Evolutionary conservation across 37 sponge, comb jelly and placozoan species (phyloP).

Genomic region (Petrosia ficiformis): DNA sequence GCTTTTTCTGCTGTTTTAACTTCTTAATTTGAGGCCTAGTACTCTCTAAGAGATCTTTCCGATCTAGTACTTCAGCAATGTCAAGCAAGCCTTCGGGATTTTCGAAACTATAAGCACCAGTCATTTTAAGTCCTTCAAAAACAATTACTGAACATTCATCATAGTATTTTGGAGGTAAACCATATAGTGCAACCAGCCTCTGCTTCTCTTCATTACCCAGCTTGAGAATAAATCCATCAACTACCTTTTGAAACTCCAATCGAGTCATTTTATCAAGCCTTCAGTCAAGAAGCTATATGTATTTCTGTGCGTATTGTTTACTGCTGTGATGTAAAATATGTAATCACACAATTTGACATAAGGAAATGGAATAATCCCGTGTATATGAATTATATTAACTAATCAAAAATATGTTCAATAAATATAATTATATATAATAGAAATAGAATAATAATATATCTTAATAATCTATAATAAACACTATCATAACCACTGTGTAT

Average conservation of each 20-base stretch:
- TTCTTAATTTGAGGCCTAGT: slow-evolving; percentile 6
- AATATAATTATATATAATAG: no score
- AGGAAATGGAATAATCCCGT: no score
- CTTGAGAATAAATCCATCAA: not conserved
- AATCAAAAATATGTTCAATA: no score
- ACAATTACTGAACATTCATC: not conserved
- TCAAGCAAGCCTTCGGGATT: slow-evolving; percentile 17
- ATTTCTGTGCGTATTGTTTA: no score
- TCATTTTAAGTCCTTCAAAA: not conserved
- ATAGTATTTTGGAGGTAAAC: not conserved
- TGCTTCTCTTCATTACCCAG: not conserved
- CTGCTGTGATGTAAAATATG: no score
- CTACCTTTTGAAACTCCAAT: not conserved
- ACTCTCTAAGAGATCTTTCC: slow-evolving; percentile 18
- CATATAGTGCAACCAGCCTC: not conserved
- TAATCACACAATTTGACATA: no score
- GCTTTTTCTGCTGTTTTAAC: not conserved
- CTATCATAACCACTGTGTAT: no score
- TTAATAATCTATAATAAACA: no score
- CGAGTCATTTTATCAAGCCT: no score
- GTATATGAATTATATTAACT: no score
- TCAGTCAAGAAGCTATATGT: no score
- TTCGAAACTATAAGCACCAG: not conserved
- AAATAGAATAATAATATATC: no score
- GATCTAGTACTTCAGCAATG: slow-evolving; percentile 28